Evolutionary conservation across 1,140 invertebrate genomes (phyloP), one percentile per base, ranked within the genome.

Genomic region (Cyrtorhinus lividipennis): DNA sequence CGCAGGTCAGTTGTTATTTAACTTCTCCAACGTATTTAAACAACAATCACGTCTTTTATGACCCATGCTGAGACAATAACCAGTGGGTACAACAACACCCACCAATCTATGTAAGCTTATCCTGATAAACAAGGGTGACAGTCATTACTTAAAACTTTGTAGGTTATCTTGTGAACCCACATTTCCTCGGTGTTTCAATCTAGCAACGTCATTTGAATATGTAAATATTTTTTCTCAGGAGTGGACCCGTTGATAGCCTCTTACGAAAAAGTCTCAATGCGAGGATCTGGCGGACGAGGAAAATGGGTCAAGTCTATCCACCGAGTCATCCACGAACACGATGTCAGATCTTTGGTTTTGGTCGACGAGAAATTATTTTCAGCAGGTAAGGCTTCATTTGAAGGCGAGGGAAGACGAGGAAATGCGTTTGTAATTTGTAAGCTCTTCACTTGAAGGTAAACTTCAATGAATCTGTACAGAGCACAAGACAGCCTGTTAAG

Each of bases 281-380:
- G 67, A 15, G 63, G 66, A 65, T 59, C 68, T 67, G 60, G 67
- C 67, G 65, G 69, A 61, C 66, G 70, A 69, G 56, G 23, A 25
- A 26, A 83, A 45, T 95, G 91, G 91, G 83, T 92, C 0, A 86
- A 85, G 72, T 85, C 84, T 62, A 78, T 86, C 8, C 84, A 89
- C 67, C 78, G 85, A 62, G 78, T 81, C 68, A 81, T 89, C 26
- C 90, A 95, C 73, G 81, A 83, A 23, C 88, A 95, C 72, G 91
- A 93, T 75, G 87, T 95, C 0, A 77, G 85, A 67, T 78, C 84
- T 5, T 72, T 95, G 26, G 75, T 80, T 2, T 72, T 85, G 24
- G 75, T 79, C 66, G 76, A 78, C 24, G 77, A 80, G 1, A 82
- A 82, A 68, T 73, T 94, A 23, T 82, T 86, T 69, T 92, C 90